Evolutionary conservation across 2,797 vertebrate species (phyloP), one percentile per base, ranked within the genome.

Genomic region (Iguana delicatissima): DNA sequence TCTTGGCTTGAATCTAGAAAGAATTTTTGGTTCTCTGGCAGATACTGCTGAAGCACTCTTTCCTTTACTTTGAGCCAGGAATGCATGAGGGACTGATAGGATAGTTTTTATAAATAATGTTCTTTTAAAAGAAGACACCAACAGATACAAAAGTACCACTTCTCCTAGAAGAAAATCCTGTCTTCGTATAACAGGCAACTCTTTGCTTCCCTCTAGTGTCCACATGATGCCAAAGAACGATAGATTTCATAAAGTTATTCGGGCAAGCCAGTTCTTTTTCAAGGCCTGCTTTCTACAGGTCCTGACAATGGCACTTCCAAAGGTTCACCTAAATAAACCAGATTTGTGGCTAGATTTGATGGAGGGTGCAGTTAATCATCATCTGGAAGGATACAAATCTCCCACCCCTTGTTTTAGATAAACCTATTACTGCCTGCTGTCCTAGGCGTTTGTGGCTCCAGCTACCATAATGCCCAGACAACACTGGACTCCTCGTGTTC

Each of bases 181-280:
- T 1, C 0, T 46, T 2, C 2, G 6, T 24, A 38, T 42, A 16
- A 50, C 13, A 29, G 85, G 1, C 0, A 16, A 32, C 0, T 29
- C 59, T 91, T 57, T 91, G 89, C 93, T 92, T 74, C 92, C 92
- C 83, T 82, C 93, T 87, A 73, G 93, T 10, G 93, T 79, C 20
- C 20, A 72, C 16, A 6, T 5, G 0, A 0, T 2, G 67, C 64
- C 1, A 83, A 67, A 50, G 64, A 29, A 26, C 38, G 6, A 59
- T 1, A 29, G 18, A 4, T 22, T 32, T 74, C 38, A 35, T 18
- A 38, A 55, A 52, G 50, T 73, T 38, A 29, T 14, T 16, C 24
- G 18, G 2, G 46, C 3, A 77, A 77, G 32, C 20, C 6, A 32
- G 7, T 14, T 81, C 14, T 64, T 76, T 18, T 79, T 50, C 57